Percentiles rank a stretch among this genome's conserved stretches.
Conservation (phyloP, 2,888 invertebrate species). For the Cheilosia scutellata region DNA sequence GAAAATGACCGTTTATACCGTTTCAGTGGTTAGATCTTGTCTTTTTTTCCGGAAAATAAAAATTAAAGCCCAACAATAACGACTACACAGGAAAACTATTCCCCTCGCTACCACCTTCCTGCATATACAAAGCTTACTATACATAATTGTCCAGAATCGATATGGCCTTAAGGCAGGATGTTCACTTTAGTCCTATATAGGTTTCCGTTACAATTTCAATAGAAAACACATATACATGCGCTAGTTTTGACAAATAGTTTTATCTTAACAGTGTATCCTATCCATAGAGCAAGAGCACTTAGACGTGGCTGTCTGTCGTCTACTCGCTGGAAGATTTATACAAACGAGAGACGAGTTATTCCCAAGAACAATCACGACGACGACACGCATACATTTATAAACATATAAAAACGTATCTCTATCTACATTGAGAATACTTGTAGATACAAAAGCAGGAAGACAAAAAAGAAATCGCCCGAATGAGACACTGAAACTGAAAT, state of each 20-base stretch:
- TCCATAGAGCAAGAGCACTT: constrained; percentile 46
- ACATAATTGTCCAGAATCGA: too few species aligned
- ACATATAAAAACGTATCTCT: constrained; percentile 14
- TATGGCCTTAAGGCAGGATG: too few species aligned
- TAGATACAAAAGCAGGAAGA: constrained; percentile 33
- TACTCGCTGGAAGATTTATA: constrained; percentile 53
- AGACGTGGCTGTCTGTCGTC: constrained; percentile 40
- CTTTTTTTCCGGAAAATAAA: too few species aligned
- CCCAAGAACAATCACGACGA: constrained; percentile 61
- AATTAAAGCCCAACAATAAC: too few species aligned
- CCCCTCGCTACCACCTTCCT: too few species aligned
- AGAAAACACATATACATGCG: not conserved
- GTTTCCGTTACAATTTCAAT: too few species aligned
- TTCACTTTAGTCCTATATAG: too few species aligned
- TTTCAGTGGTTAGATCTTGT: too few species aligned
- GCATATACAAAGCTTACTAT: too few species aligned
- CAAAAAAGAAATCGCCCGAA: constrained; percentile 49
- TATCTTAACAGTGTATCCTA: constrained; percentile 44
- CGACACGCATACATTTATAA: constrained; percentile 1
- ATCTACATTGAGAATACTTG: constrained; percentile 35
- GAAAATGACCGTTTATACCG: too few species aligned
- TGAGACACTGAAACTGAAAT: constrained; percentile 59
- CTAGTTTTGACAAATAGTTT: not conserved
- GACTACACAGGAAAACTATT: too few species aligned
- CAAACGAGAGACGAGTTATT: constrained; percentile 56